A percentile compares a stretch with the other conserved stretches of the same genome.
phyloP scores from a whole-genome alignment of 2,113 vertebrate species.

The Sciurus niger region DNA sequence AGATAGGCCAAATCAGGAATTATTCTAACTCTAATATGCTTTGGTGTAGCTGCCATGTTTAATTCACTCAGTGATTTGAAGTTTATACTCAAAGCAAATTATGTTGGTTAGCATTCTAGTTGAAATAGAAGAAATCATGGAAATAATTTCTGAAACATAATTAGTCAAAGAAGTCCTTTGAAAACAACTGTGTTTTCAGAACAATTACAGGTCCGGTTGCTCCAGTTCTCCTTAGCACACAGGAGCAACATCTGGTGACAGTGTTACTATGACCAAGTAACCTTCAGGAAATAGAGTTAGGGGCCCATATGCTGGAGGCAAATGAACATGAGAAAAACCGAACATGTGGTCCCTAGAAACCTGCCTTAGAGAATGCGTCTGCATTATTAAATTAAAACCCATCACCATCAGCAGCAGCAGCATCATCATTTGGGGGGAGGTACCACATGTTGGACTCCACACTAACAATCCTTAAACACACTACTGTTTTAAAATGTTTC shows the following conservation, averaged over 20 bases:
- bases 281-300: neutral
- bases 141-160: neutral
- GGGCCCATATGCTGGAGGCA: neutral
- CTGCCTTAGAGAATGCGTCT: neutral
- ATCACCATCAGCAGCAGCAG: neutral
- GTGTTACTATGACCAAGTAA: neutral
- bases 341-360: neutral
- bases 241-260: neutral
- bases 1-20: neutral
- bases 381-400: neutral
- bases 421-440: neutral
- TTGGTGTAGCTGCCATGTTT: neutral
- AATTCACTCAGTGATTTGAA: neutral
- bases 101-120: neutral
- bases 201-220: neutral
- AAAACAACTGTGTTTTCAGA: neutral
- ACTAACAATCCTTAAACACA: neutral
- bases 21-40: neutral
- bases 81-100: neutral
- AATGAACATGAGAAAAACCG: neutral
- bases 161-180: neutral
- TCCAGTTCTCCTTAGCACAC: neutral
- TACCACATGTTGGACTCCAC: neutral
- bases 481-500: neutral
- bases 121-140: neutral